Base-by-base conservation (phyloP, 2,888 invertebrate genomes). In the Luperina nickerlii region DNA sequence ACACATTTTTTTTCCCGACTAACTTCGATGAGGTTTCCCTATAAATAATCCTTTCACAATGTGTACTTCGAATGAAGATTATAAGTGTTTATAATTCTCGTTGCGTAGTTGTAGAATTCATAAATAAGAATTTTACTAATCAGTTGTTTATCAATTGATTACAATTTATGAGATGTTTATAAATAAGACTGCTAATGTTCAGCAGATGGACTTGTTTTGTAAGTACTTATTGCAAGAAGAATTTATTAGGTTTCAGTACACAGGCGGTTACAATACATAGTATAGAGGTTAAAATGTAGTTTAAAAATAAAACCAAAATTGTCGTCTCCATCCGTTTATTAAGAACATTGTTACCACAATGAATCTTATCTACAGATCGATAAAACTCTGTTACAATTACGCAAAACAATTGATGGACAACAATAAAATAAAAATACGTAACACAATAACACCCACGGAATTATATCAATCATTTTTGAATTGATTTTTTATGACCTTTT, bases 381-480 rank as follows among this genome's bases (percentile, higher is more conserved):
- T 96, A 96, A 96, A 96, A 93, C 96, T 96, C 96, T 96, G 94
- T 95, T 95, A 95, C 92, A 95, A 94, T 88, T 90, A 95, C 93
- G 94, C 91, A 95, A 91, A 96, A 96, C 94, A 96, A 95, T 94
- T 92, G 96, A 93, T 91, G 94, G 94, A 95, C 95, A 96, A 96
- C 96, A 96, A 96, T 94, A 94, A 96, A 96, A 95, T 94, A 92
- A 95, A 94, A 92, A 92, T 89, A 89, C 89, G 89, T 92, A 94
- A 94, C 93, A 93, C 90, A 90, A 86, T 86, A 90, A 90, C 90
- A 87, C 76, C 82, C 89, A 85, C 82, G 15, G 86, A 87, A 84
- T 83, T 79, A 87, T 81, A 77, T 71, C 68, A 70, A 74, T 75
- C 79, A 82, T 45, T 71, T 71, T 67, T 48, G 18, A 79, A 76